Evolutionary conservation across 2,888 invertebrate genomes (phyloP).

Genomic region (Cactoblastis cactorum): DNA sequence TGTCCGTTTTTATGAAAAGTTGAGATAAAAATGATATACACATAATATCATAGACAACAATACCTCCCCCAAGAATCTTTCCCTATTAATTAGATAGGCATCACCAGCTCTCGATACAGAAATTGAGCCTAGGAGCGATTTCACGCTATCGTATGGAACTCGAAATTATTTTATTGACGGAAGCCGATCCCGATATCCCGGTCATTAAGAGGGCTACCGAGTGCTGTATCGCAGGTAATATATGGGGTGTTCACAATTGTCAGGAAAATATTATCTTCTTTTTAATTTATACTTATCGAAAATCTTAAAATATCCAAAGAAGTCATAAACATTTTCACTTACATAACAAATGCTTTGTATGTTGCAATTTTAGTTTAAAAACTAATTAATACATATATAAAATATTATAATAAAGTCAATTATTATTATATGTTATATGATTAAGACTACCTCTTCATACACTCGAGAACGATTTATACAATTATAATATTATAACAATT

Average conservation of each 20-base stretch:
- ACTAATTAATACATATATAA: too few species aligned
- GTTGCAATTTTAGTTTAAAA: too few species aligned
- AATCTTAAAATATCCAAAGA: too few species aligned
- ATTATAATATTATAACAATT: too few species aligned
- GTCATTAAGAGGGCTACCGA: conserved; percentile 61
- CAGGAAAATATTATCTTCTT: too few species aligned
- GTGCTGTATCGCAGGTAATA: conserved; percentile 1
- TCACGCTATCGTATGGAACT: conserved; percentile 8
- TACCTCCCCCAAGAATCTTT: background rate
- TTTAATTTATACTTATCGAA: too few species aligned
- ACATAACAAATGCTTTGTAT: too few species aligned
- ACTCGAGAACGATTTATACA: too few species aligned
- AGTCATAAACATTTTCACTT: too few species aligned
- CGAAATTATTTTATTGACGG: conserved; percentile 38
- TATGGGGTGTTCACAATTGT: background rate
- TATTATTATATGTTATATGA: too few species aligned
- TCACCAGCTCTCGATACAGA: background rate
- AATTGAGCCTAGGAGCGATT: conserved; percentile 11
- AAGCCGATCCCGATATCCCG: conserved; percentile 37
- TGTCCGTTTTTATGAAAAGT: background rate
- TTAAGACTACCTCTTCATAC: too few species aligned
- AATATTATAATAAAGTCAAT: too few species aligned
- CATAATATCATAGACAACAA: background rate
- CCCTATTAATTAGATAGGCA: conserved; percentile 5
- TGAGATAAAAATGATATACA: background rate